These are phyloP conservation scores for Drosophila buzzatii DNA, from an alignment of 2,888 invertebrate species.

Conservation along the genomic window DNA sequence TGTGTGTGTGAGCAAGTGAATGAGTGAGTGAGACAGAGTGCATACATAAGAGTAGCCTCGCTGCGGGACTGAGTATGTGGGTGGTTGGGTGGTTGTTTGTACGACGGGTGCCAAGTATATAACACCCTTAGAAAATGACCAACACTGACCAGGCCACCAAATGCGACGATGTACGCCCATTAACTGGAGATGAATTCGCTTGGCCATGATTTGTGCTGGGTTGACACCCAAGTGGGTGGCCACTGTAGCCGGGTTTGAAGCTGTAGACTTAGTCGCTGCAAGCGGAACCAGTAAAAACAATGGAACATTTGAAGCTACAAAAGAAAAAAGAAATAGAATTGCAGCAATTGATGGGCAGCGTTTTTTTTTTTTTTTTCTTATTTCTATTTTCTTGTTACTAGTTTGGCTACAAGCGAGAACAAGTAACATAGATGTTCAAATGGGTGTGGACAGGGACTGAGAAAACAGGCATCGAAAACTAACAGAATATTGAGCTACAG, in stretches of 20 bases:
- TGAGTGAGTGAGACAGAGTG: constrained; percentile 43
- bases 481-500: not conserved
- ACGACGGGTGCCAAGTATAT: constrained; percentile 55
- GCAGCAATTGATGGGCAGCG: constrained; percentile 68
- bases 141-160: constrained; percentile 76
- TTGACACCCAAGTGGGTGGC: constrained; percentile 34
- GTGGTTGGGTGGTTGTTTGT: constrained; percentile 5
- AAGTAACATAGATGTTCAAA: constrained; percentile 57
- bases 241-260: constrained; percentile 8
- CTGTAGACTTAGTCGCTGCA: constrained; percentile 30
- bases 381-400: constrained; percentile 12
- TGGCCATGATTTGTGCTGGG: constrained; percentile 77
- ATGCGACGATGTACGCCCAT: constrained; percentile 76
- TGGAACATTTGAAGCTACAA: constrained; percentile 54
- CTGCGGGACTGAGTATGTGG: constrained; percentile 2
- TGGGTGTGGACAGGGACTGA: constrained; percentile 50
- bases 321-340: constrained; percentile 40
- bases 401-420: constrained; percentile 62
- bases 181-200: constrained; percentile 78
- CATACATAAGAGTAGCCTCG: constrained; percentile 47
- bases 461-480: not conserved
- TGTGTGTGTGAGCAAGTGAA: constrained; percentile 24
- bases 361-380: constrained; percentile 12
- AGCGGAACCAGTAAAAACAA: constrained; percentile 74
- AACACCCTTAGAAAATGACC: constrained; percentile 80